Base-by-base conservation (phyloP, 2,888 invertebrate species). In the Ochropacha duplaris region DNA sequence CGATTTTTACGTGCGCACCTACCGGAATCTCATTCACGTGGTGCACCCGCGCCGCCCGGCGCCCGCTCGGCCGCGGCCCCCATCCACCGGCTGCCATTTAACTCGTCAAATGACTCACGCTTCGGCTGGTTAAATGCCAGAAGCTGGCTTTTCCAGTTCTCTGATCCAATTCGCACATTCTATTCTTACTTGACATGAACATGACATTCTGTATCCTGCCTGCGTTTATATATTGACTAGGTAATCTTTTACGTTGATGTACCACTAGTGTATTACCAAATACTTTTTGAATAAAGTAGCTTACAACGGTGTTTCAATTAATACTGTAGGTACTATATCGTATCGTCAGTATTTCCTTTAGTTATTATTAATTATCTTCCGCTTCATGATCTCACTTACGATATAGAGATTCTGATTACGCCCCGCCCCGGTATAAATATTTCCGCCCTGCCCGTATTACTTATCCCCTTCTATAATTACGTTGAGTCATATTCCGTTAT, bases 1-100 rank as follows among this genome's bases (percentile, higher is more conserved):
- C 91, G 92, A 92, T 92, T 92, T 92, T 92, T 92, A 92, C 91
- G 92, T 92, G 90, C 87, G 90, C 90, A 90, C 90, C 91, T 90
- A 92, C 90, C 91, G 92, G 91, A 88, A 91, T 92, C 90, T 90
- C 92, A 92, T 92, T 92, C 87, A 92, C 88, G 87, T 87, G 88
- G 83, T 88, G 84, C 85, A 84, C 78, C 83, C 78, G 84, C 36
- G 36, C 36, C 84, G 74, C 44, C 80, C 83, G 76, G 84, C 85
- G 84, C 78, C 83, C 78, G 84, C 36, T n/a, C 36, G 84, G 74
- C 44, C 76, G 73, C 77, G 74, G 76, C 78, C 79, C 79, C 76
- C 81, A 65, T 66, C 79, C 73, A 71, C 74, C 80, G 83, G 79
- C 83, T 84, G 84, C 88, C 88, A 86, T 87, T 87, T 89, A 88